phyloP scores from a whole-genome alignment of 1,140 invertebrate species.

The Acromyrmex echinatior region DNA sequence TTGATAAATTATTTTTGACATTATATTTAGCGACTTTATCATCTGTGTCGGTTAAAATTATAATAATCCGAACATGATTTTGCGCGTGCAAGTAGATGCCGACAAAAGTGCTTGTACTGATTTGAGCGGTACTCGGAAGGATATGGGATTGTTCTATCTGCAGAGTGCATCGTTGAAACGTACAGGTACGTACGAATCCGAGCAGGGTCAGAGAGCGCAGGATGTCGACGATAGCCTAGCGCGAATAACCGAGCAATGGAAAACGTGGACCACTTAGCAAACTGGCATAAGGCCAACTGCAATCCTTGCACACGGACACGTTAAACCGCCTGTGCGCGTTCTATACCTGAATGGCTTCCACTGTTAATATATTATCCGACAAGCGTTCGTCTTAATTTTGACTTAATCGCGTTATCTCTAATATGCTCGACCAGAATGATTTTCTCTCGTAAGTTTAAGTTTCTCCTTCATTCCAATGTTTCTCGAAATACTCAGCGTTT shows the following conservation, averaged over 20 bases:
- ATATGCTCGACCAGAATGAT: not conserved
- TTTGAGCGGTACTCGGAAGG: conserved; percentile 47
- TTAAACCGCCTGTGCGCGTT: conserved; percentile 75
- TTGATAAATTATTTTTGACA: not conserved
- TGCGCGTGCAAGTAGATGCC: conserved; percentile 31
- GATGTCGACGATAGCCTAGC: conserved; percentile 6
- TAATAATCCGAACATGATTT: conserved; percentile 61
- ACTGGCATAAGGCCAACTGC: conserved; percentile 79
- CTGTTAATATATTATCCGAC: conserved; percentile 80
- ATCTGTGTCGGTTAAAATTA: conserved; percentile 13
- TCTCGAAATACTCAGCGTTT: conserved; percentile 9
- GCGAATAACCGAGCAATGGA: conserved; percentile 57
- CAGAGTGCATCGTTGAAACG: conserved; percentile 54
- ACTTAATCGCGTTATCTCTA: conserved; percentile 26
- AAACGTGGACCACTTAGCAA: conserved; percentile 79
- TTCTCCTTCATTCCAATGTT: not conserved
- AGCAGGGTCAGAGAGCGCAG: conserved; percentile 11
- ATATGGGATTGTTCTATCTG: conserved; percentile 63
- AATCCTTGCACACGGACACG: conserved; percentile 78
- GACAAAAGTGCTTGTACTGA: conserved; percentile 47
- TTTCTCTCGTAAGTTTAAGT: conserved; percentile 19
- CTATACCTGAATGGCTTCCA: conserved; percentile 78
- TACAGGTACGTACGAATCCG: conserved; percentile 63
- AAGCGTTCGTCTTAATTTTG: conserved; percentile 65
- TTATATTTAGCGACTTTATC: not conserved